Conservation (phyloP, 2,888 invertebrate species). For the Zygothrica quintamaculata region DNA sequence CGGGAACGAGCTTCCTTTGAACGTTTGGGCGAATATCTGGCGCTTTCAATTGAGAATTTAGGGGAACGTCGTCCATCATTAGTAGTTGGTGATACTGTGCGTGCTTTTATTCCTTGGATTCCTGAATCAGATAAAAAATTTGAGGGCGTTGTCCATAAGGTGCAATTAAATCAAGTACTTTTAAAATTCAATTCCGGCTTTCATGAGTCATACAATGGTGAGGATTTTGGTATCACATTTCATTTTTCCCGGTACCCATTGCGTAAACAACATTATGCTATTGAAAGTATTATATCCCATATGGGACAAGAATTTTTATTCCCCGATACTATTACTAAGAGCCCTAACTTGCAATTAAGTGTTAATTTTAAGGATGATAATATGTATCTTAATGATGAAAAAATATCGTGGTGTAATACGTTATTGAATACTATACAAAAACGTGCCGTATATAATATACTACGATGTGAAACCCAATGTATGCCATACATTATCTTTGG, state of each 20-base stretch:
- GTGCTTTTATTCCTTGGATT: slow-evolving; percentile 85
- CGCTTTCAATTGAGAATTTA: slow-evolving; percentile 91
- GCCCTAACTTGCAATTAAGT: slow-evolving; percentile 74
- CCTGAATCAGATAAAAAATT: slow-evolving; percentile 84
- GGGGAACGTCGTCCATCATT: slow-evolving; percentile 95
- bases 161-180: slow-evolving; percentile 88
- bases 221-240: slow-evolving; percentile 91
- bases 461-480: slow-evolving; percentile 92
- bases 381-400: slow-evolving; percentile 56
- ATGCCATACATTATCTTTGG: slow-evolving; percentile 93
- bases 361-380: slow-evolving; percentile 62
- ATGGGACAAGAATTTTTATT: slow-evolving; percentile 90
- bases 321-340: slow-evolving; percentile 85
- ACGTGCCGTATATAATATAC: slow-evolving; percentile 90
- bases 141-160: slow-evolving; percentile 91
- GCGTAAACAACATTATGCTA: slow-evolving; percentile 90
- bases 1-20: slow-evolving; percentile 88
- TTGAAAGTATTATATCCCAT: slow-evolving; percentile 87
- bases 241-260: slow-evolving; percentile 87
- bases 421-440: slow-evolving; percentile 91
- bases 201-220: slow-evolving; percentile 90
- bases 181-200: slow-evolving; percentile 91
- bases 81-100: slow-evolving; percentile 90
- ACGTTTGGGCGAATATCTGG: slow-evolving; percentile 88
- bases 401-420: slow-evolving; percentile 89